phyloP scores from a whole-genome alignment of 2,113 vertebrate genomes.

The Psophia crepitans region DNA sequence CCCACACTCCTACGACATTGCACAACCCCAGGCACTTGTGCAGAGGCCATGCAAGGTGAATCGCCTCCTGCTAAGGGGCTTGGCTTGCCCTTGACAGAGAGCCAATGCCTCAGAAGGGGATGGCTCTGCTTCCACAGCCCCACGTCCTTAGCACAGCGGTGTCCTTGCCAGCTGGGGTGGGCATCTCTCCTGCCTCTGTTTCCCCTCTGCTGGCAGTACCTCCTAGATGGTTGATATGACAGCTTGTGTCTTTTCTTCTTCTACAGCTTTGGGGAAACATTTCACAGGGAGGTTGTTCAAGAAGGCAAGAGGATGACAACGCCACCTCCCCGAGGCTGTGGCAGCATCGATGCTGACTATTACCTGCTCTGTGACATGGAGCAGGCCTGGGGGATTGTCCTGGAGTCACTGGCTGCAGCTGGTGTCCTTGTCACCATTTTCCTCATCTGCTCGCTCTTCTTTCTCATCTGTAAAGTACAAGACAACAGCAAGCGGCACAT shows the following conservation, averaged over 20 bases:
- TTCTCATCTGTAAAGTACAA: constrained; percentile 76
- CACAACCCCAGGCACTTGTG: neutral
- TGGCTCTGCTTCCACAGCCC: neutral
- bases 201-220: neutral
- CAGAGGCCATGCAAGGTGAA: neutral
- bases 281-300: neutral
- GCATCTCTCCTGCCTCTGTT: neutral
- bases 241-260: neutral
- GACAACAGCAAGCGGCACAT: constrained; percentile 71
- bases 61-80: neutral
- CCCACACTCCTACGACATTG: neutral
- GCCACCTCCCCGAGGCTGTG: neutral
- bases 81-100: neutral
- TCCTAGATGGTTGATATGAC: neutral
- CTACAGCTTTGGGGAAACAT: constrained; percentile 3
- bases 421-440: constrained; percentile 77
- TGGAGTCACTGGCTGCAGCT: constrained; percentile 79
- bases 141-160: neutral
- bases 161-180: neutral
- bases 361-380: constrained; percentile 78
- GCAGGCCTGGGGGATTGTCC: constrained; percentile 82
- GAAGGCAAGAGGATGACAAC: neutral
- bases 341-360: constrained; percentile 65
- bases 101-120: neutral
- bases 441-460: constrained; percentile 76